phyloP scores from a whole-genome alignment of 1,140 invertebrate species.

The Antheraea pernyi region DNA sequence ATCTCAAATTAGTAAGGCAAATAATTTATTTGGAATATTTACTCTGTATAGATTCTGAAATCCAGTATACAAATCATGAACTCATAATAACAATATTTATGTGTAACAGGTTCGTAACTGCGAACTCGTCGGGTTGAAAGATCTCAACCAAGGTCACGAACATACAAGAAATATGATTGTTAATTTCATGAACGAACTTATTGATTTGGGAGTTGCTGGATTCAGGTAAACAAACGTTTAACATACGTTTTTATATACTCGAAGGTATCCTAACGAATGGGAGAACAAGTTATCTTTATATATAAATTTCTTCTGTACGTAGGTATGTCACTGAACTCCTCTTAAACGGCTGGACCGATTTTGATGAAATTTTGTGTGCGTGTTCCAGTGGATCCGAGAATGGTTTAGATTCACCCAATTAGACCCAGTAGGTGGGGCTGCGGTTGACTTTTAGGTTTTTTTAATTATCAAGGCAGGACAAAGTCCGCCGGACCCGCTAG shows the following conservation, averaged over 20 bases:
- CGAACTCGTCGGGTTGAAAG: slow-evolving; percentile 85
- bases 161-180: slow-evolving; percentile 86
- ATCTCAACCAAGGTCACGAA: slow-evolving; percentile 83
- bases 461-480: too few relatives aligned
- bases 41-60: not conserved
- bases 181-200: slow-evolving; percentile 85
- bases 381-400: too few relatives aligned
- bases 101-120: slow-evolving; percentile 83
- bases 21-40: not conserved
- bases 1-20: not conserved
- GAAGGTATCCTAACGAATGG: not conserved
- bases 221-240: slow-evolving; percentile 77
- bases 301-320: too few relatives aligned
- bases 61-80: not conserved
- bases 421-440: too few relatives aligned
- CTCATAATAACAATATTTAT: slow-evolving; percentile 5
- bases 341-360: too few relatives aligned
- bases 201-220: slow-evolving; percentile 90
- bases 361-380: too few relatives aligned
- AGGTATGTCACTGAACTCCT: too few relatives aligned
- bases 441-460: too few relatives aligned
- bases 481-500: too few relatives aligned
- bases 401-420: too few relatives aligned
- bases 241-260: not conserved
- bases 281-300: too few relatives aligned